Percentiles rank a stretch among this genome's conserved stretches.
Conservation (phyloP, 2,888 invertebrate species). For the Eupithecia pulchellata region DNA sequence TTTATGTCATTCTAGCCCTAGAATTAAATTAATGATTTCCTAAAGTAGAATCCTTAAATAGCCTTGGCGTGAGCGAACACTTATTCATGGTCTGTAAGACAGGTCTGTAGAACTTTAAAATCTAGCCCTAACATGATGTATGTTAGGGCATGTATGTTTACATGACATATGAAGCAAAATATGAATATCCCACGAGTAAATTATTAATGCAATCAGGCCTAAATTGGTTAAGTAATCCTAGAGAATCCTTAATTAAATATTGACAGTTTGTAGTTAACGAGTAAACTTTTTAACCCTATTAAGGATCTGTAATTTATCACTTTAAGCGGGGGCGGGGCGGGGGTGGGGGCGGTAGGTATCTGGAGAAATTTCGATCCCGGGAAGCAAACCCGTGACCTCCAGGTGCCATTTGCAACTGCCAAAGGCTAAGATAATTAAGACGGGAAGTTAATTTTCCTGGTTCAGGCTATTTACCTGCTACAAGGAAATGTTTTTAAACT, state of each 20-base stretch:
- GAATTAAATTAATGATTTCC: not conserved
- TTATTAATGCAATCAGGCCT: not conserved
- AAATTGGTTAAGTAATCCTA: not conserved
- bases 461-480: not conserved
- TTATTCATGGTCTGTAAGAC: not conserved
- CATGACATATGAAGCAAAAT: not conserved
- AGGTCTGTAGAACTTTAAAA: not conserved
- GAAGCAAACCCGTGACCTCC: constrained; percentile 33
- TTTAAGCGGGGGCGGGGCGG: constrained; percentile 10
- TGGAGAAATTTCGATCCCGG: constrained; percentile 20
- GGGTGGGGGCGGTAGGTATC: too few relatives aligned
- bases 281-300: constrained; percentile 10
- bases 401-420: constrained; percentile 54
- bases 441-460: not conserved
- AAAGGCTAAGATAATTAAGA: constrained; percentile 10
- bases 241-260: not conserved
- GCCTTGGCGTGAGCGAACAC: too few relatives aligned
- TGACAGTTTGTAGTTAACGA: constrained; percentile 1
- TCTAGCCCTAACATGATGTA: not conserved
- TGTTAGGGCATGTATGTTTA: too few relatives aligned
- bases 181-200: not conserved
- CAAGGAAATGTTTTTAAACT: not conserved
- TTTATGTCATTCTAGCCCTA: not conserved
- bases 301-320: constrained; percentile 21
- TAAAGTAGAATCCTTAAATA: too few relatives aligned